Evolutionary conservation across 2,113 vertebrate genomes (phyloP), one percentile per base, ranked within the genome.

Genomic region (Prunella himalayana): DNA sequence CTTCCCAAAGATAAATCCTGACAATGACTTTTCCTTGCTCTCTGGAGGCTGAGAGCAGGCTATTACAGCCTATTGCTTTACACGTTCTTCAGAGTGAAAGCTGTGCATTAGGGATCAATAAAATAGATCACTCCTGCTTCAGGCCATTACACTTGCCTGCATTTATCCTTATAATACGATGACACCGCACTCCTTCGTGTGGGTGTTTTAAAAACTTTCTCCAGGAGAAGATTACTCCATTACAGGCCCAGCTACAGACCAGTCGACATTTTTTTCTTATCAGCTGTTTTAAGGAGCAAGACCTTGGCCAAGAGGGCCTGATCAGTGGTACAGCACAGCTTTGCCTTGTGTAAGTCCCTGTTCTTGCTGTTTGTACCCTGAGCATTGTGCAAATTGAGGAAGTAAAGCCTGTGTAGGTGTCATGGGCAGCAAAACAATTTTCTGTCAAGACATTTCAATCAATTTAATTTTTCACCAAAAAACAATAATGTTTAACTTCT

Each of bases 1-100:
- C 90, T 92, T 96, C 91, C 87, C 71, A 76, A 56, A 95, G 92
- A 97, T 97, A 97, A 97, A 97, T 96, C 93, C 94, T 92, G 90
- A 91, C 90, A 93, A 94, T 90, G 90, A 82, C 94, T 97, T 86
- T 80, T 70, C 64, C 77, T 44, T 82, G 82, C 64, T 96, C 92
- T 90, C 92, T 75, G 79, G 95, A 96, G 92, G 76, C 87, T 81
- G 87, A 86, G 56, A 93, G 68, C 64, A 95, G 82, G 87, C 76
- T 90, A 93, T 95, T 96, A 97, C 71, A 86, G 90, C 79, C 90
- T 92, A 88, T 90, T 93, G 92, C 92, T 93, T 75, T 70, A 73
- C 76, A 47, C 1, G 27, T 90, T 95, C 90, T 93, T 86, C 85
- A 81, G 90, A 96, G 92, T 64, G 87, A 97, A 86, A 90, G 87